Evolutionary conservation across 1,140 invertebrate species (phyloP), one percentile per base, ranked within the genome.

Genomic region (Musca domestica): DNA sequence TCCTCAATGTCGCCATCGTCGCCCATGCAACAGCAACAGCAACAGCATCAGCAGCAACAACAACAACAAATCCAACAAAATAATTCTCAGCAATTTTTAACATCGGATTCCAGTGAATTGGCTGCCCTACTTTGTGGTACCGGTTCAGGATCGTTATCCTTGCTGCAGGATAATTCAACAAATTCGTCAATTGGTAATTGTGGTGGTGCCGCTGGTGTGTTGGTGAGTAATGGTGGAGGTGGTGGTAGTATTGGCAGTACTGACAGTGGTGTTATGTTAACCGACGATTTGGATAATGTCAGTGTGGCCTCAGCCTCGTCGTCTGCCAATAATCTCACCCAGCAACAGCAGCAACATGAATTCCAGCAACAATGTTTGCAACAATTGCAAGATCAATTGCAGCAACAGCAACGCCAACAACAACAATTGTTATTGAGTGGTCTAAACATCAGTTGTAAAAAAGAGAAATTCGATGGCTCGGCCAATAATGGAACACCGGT

Each of bases 371-470:
- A 72, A 70, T 67, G 65, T 54, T 64, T 70, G 17, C 74, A 71
- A 2, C 71, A 71, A 0, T 67, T 71, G 0, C 71, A 74, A 15
- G 71, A 74, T 51, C 71, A 79, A 64, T 71, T 76, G 54, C 51
- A 75, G 54, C 51, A 75, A 56, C 67, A 74, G 52, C 71, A 76
- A 67, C 69, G 72, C 66, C 70, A 75, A 48, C 69, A 70, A 63
- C 74, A 78, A 47, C 75, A 75, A 58, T 64, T 76, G 20, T 49
- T 56, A 56, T 54, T 66, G 72, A 61, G 76, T 23, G 76, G 71
- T 66, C 68, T 80, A 10, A 74, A 71, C 70, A 80, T 75, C 20
- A 74, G 77, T 72, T 80, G 76, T 71, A 79, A 81, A 71, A 80
- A 75, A 64, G 75, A 80, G 65, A 79, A 78, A 70, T 78, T 73